These are phyloP conservation scores for Scolopax bukidnonensis DNA, from an alignment of 2,797 vertebrate genomes.

Conservation along the genomic window DNA sequence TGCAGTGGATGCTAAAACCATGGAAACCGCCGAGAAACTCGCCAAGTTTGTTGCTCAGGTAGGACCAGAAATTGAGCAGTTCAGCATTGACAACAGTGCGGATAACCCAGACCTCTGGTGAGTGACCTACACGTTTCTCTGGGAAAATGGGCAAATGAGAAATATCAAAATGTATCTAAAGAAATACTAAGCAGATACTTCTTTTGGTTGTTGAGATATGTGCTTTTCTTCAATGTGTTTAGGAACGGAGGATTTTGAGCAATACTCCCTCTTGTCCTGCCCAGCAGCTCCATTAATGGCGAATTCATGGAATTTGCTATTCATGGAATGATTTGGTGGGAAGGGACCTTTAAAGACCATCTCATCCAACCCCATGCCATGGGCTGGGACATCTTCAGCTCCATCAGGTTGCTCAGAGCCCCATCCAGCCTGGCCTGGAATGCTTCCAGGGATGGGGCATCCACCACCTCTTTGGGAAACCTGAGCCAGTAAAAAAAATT, in stretches of 20 bases:
- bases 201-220: background rate
- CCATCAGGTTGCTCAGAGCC: background rate
- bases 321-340: background rate
- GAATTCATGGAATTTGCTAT: background rate
- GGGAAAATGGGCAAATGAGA: background rate
- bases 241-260: background rate
- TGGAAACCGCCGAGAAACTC: conserved; percentile 81
- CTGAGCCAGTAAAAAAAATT: background rate
- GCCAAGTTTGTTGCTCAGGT: conserved; percentile 82
- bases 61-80: conserved; percentile 83
- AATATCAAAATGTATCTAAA: background rate
- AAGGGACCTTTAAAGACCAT: background rate
- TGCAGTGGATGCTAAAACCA: conserved; percentile 80
- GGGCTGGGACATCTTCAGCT: background rate
- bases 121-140: background rate
- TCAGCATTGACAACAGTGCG: conserved; percentile 82
- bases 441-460: background rate
- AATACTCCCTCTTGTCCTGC: background rate
- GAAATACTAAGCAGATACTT: background rate
- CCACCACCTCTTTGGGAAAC: background rate
- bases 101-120: conserved; percentile 84
- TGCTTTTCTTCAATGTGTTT: background rate
- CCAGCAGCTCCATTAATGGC: background rate
- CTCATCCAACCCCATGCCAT: background rate
- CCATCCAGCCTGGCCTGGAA: background rate